Evolutionary conservation across 2,797 vertebrate species (phyloP).

Genomic region (Pampus argenteus): DNA sequence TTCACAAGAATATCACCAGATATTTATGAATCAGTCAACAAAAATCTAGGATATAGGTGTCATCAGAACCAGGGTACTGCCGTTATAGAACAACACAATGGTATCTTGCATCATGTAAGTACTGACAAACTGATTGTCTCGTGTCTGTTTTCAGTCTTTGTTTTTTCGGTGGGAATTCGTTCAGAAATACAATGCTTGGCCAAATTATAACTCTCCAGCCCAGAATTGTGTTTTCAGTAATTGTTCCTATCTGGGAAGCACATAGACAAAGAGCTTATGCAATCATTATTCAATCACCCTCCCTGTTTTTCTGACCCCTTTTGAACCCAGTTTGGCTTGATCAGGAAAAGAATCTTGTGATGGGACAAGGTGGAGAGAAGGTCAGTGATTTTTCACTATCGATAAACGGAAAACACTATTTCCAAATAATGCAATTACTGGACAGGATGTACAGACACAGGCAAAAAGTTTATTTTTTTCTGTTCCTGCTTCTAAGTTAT

Average conservation of each 20-base stretch:
- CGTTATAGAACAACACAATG: conserved; percentile 41
- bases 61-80: background rate
- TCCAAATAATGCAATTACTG: conserved; percentile 29
- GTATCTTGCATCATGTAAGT: conserved; percentile 30
- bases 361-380: conserved; percentile 17
- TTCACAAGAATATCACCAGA: background rate
- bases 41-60: background rate
- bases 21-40: conserved; percentile 4
- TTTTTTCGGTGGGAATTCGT: conserved; percentile 56
- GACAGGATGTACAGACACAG: conserved; percentile 8
- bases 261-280: conserved; percentile 70
- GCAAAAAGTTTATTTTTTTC: conserved; percentile 9
- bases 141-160: conserved; percentile 29
- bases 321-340: conserved; percentile 21
- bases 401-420: conserved; percentile 49
- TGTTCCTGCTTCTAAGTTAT: conserved; percentile 8
- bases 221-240: conserved; percentile 68
- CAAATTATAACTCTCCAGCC: conserved; percentile 32
- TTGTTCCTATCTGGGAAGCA: conserved; percentile 68
- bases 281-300: conserved; percentile 52
- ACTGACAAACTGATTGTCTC: conserved; percentile 36
- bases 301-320: conserved; percentile 42
- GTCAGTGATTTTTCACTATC: conserved; percentile 39
- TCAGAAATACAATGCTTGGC: conserved; percentile 36
- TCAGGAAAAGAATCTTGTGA: conserved; percentile 55